Evolutionary conservation across 2,888 invertebrate species (phyloP), one percentile per base, ranked within the genome.

Genomic region (Germaria angustata): DNA sequence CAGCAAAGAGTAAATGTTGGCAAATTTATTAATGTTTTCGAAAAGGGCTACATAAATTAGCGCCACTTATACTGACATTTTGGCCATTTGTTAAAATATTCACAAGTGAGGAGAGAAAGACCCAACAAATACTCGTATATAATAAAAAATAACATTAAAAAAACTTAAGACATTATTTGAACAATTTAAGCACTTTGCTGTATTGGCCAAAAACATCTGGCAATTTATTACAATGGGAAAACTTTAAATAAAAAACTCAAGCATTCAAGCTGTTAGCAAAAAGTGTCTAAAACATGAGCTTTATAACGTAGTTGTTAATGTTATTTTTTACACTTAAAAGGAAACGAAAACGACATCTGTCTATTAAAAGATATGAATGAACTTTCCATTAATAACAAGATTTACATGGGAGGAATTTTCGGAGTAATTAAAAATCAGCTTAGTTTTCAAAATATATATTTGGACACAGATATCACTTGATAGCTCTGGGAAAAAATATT

Each of bases 31-130:
- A n/a, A n/a, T 8, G n/a, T 34, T 36, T 36, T 59, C 7, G 24
- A 15, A 49, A 46, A 44, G 51, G 32, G 9, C 28, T 20, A 13
- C 17, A 53, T 51, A 51, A 73, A 66, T 73, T 72, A 51, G 20
- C 17, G 44, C 66, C 66, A 68, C 28, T 68, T 68, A 61, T 59
- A 53, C 59, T 59, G 57, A 76, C 57, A 76, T 55, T 57, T 57
- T 49, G 49, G 39, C 66, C 66, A 49, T 75, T 66, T 66, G 65
- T 46, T 46, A 34, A 57, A 36, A 41, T 63, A 24, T 57, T 71
- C 57, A 34, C 49, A 51, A 41, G 7, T 1, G 51, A 53, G 11
- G 46, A 24, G 11, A 65, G 28, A 32, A 46, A 51, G 6, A 11
- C 8, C 39, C 11, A 39, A 7, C 34, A 53, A 44, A 34, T 15